Evolutionary conservation across 2,113 vertebrate species (phyloP), one percentile per base, ranked within the genome.

Genomic region (Tachuris rubrigastra): DNA sequence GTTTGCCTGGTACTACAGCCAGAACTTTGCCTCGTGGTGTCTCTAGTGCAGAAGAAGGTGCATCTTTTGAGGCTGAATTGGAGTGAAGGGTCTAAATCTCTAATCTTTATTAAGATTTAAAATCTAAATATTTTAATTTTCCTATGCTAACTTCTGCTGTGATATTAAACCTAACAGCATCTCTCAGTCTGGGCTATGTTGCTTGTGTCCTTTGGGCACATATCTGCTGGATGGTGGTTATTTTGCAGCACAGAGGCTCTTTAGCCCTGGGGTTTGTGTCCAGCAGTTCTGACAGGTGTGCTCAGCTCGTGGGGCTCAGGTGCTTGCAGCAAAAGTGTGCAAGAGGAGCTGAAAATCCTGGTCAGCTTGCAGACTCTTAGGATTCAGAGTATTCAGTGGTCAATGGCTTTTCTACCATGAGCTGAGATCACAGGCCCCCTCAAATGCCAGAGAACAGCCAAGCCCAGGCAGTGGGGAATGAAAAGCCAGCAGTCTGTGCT

Each of bases 401-500:
- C 58, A 75, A 35, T 67, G 62, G 27, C 23, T 66, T 56, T 89
- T 74, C 28, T 55, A 9, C 41, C 30, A n/a, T 59, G 59, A 35
- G 23, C 52, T 83, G 33, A 73, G 55, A 53, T 73, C 44, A 42
- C 3, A 33, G n/a, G 14, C 27, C 5, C 76, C 73, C 22, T 44
- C 28, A 68, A 85, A 35, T 72, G 59, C 25, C 49, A 69, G 69
- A 39, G 84, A 59, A 37, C 21, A 72, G 39, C 5, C 21, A 49
- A 44, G 16, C 74, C 77, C 33, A 66, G 42, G 25, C 23, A 46
- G 49, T 41, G 8, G 39, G 46, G 69, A 12, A 27, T 33, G 73
- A 55, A 56, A 58, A 53, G 3, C 13, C 15, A 5, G 3, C 14
- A 74, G 8, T 28, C 9, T 1, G 1, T n/a, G 12, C 12, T 60